Evolutionary conservation across 2,797 vertebrate species (phyloP), one percentile per base, ranked within the genome.

Genomic region (Lutjanus campechanus): DNA sequence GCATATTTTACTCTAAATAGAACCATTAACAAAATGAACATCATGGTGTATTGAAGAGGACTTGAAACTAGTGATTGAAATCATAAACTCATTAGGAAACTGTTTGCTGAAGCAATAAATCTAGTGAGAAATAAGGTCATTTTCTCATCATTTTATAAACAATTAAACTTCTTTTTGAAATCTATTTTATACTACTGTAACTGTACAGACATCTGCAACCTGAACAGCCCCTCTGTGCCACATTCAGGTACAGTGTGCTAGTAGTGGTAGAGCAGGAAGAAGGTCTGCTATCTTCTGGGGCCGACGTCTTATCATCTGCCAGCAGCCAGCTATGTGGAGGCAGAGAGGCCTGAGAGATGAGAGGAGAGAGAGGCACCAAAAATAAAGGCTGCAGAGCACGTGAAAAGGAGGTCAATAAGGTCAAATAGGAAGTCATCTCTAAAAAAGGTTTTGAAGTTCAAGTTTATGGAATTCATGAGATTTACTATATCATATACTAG

Each of bases 271-370:
- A 2, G 15, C 43, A 51, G 64, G 16, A 36, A 63, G 58, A 46
- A 40, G 67, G 62, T 70, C 76, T 72, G 56, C 1, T 83, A 86
- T 83, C 92, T 79, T 46, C 47, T 68, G 51, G 43, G 55, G 71
- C 76, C 70, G 49, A 65, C 8, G 25, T 79, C 91, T 95, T 94
- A 94, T 94, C 94, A 84, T 73, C 63, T 51, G 47, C 68, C 44
- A 72, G 83, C 93, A 93, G 91, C 47, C 71, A 75, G 63, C 54
- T 58, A 47, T 77, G 69, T 43, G 29, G 72, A 22, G 47, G 58
- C 70, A 78, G 54, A 79, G 79, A 87, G 82, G 86, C 84, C 83
- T 43, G 3, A 66, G 71, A 79, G 61, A 22, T 44, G 64, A 75
- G 63, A 43, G 17, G 47, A 79, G 36, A 72, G 25, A 44, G 17